These are phyloP conservation scores for Oxygymnocypris stewartii DNA, from an alignment of 2,113 vertebrate genomes.

Conservation along the genomic window DNA sequence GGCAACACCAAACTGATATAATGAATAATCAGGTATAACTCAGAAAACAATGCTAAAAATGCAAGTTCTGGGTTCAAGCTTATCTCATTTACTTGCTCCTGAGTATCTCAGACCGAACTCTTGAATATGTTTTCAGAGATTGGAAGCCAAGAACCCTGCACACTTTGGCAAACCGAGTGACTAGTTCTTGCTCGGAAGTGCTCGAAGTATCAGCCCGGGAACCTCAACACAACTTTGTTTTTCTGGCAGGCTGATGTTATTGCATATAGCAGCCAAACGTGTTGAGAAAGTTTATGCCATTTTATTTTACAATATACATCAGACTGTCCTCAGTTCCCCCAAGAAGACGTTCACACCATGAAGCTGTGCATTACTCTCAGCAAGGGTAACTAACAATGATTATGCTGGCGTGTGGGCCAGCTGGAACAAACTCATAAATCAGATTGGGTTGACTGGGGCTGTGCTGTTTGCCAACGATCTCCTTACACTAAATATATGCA, in stretches of 20 bases:
- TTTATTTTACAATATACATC: not conserved
- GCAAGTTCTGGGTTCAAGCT: not conserved
- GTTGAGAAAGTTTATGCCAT: not conserved
- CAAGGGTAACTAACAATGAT: constrained; percentile 38
- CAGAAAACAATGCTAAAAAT: not conserved
- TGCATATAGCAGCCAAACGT: not conserved
- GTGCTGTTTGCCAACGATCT: constrained; percentile 12
- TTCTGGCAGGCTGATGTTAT: not conserved
- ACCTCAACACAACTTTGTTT: not conserved
- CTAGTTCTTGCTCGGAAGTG: not conserved
- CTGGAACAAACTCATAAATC: constrained; percentile 51
- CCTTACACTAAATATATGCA: constrained; percentile 42
- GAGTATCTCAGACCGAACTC: constrained; percentile 3
- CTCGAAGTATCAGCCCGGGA: not conserved
- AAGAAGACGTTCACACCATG: not conserved
- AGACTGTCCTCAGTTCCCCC: not conserved
- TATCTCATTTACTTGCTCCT: not conserved
- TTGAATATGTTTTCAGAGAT: not conserved
- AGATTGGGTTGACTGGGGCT: not conserved
- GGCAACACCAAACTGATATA: too few relatives aligned
- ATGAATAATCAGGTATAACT: too few relatives aligned
- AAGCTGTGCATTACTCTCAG: constrained; percentile 26
- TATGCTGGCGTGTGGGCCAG: constrained; percentile 30
- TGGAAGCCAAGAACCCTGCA: not conserved
- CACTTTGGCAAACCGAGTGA: not conserved